phyloP scores from a whole-genome alignment of 2,113 vertebrate genomes.

The Pycnonotus jocosus region DNA sequence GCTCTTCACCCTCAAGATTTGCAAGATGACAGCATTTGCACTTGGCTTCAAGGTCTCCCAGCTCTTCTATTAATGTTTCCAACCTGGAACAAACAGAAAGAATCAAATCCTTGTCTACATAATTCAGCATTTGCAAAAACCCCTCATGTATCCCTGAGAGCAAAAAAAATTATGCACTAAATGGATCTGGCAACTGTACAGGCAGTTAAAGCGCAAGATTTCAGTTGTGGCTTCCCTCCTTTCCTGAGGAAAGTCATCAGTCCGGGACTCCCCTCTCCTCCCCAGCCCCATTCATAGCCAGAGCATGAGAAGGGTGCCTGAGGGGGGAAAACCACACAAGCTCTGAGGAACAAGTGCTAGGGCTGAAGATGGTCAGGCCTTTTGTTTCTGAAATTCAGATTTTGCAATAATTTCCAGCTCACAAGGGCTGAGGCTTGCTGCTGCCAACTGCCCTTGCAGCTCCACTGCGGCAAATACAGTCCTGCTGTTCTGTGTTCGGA shows the following conservation, averaged over 20 bases:
- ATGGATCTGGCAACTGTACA: not conserved
- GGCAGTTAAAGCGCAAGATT: not conserved
- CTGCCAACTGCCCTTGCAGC: not conserved
- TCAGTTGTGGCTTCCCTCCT: not conserved
- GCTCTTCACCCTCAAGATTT: not conserved
- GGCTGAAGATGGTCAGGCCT: not conserved
- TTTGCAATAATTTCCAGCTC: not conserved
- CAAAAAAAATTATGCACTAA: not conserved
- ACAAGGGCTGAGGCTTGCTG: not conserved
- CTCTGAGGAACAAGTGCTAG: not conserved
- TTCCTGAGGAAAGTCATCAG: not conserved
- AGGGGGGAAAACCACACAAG: not conserved
- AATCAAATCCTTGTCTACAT: not conserved
- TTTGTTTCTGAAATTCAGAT: not conserved
- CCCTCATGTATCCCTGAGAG: not conserved
- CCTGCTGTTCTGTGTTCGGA: not conserved
- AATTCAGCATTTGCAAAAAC: not conserved
- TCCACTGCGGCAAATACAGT: not conserved
- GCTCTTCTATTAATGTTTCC: not conserved
- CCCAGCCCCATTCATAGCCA: not conserved
- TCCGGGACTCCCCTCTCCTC: not conserved
- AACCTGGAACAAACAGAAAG: constrained; percentile 17
- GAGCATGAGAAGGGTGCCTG: not conserved
- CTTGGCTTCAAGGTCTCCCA: not conserved
- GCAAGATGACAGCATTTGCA: not conserved